A percentile compares a stretch with the other conserved stretches of the same genome.
These are phyloP conservation scores for Lontra canadensis DNA, from an alignment of 2,113 vertebrate species.

Conservation along the genomic window DNA sequence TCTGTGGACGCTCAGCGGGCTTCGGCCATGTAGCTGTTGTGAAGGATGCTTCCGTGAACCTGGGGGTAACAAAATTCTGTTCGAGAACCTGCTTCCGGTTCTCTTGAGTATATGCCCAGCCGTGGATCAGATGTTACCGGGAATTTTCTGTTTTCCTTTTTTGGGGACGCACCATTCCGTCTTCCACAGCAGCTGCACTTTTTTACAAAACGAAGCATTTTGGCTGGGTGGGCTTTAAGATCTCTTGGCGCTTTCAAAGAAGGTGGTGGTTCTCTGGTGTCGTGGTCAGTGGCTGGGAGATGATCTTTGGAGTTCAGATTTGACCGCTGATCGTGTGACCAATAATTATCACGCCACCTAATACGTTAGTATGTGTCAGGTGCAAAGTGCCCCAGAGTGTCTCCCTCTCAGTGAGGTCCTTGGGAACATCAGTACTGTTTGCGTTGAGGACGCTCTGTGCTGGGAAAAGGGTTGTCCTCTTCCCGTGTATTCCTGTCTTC, in stretches of 20 bases:
- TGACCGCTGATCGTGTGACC: not conserved
- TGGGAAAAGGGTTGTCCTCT: not conserved
- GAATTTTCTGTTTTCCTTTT: not conserved
- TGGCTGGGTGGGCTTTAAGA: no score
- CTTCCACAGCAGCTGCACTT: rapidly evolving
- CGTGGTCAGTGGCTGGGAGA: not conserved
- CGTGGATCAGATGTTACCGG: no score
- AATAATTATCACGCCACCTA: no score
- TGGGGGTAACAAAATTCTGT: rapidly evolving
- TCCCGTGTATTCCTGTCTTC: rapidly evolving
- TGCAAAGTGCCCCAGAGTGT: not conserved
- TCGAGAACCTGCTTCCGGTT: rapidly evolving
- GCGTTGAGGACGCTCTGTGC: not conserved
- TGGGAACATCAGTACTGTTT: rapidly evolving
- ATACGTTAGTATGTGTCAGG: rapidly evolving
- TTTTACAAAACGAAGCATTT: not conserved
- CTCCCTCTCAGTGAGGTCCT: rapidly evolving
- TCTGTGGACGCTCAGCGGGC: rapidly evolving
- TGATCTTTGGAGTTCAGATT: not conserved
- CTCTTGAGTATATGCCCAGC: not conserved
- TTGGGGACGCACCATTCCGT: not conserved
- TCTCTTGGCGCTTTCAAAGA: not conserved
- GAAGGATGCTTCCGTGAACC: no score
- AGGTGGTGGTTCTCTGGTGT: not conserved
- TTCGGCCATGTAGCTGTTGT: rapidly evolving